phyloP scores from a whole-genome alignment of 2,888 invertebrate species.

The Acanthosepion pharaonis region DNA sequence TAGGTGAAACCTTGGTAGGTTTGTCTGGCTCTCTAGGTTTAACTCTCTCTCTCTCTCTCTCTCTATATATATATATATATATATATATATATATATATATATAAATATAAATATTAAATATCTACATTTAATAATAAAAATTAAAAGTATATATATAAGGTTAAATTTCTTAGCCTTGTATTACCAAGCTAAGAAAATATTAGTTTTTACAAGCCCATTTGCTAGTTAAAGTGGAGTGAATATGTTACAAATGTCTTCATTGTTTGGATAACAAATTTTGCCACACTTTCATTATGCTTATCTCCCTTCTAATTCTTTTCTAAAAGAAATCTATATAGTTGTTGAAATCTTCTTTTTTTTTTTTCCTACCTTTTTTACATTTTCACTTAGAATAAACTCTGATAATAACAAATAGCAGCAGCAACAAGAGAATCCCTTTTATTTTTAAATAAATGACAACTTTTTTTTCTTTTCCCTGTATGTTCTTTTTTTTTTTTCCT shows the following conservation, averaged over 20 bases:
- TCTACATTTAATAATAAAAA: too few relatives aligned
- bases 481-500: neutral
- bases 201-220: neutral
- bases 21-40: too few relatives aligned
- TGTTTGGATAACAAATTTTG: conserved; percentile 6
- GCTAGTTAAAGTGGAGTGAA: neutral
- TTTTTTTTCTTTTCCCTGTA: neutral
- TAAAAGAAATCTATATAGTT: neutral
- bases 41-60: too few relatives aligned
- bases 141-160: neutral
- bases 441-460: neutral
- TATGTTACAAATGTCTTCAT: neutral
- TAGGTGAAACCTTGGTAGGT: too few relatives aligned
- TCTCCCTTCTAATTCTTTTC: neutral
- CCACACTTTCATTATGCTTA: neutral
- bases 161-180: neutral
- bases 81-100: too few relatives aligned
- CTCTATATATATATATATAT: too few relatives aligned
- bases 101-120: too few relatives aligned
- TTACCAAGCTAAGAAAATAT: neutral
- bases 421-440: neutral
- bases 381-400: neutral
- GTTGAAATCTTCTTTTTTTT: neutral
- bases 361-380: neutral
- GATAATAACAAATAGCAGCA: neutral